phyloP scores from a whole-genome alignment of 2,888 invertebrate species.

The Pterobdella sp. region DNA sequence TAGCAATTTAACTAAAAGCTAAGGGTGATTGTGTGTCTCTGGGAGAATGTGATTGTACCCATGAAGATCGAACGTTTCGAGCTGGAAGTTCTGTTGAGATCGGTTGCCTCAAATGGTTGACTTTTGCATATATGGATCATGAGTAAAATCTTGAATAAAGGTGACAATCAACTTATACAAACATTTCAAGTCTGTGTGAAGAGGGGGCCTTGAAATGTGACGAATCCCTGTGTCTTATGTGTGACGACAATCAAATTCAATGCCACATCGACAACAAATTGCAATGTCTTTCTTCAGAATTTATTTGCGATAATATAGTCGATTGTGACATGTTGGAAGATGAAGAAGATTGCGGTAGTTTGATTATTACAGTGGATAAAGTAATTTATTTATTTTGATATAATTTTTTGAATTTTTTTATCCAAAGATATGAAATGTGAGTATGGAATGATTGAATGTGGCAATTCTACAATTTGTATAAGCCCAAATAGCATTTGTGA shows the following conservation, averaged over 20 bases:
- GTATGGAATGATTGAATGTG: neutral
- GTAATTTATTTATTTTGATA: no score
- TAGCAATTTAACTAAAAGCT: neutral
- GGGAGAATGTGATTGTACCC: conserved; percentile 12
- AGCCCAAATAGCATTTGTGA: neutral
- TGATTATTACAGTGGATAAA: neutral
- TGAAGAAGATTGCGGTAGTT: conserved; percentile 23
- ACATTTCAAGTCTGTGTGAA: neutral
- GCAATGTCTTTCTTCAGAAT: neutral
- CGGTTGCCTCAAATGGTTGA: conserved; percentile 18
- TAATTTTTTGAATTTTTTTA: no score
- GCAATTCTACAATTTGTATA: neutral
- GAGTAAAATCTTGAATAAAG: neutral
- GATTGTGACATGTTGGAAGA: conserved; percentile 23
- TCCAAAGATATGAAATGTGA: neutral
- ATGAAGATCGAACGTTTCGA: neutral
- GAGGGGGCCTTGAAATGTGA: neutral
- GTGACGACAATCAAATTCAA: conserved; percentile 7
- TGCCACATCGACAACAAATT: neutral
- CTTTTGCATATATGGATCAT: neutral
- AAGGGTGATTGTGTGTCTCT: conserved; percentile 1
- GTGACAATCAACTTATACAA: neutral
- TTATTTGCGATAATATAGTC: conserved; percentile 21
- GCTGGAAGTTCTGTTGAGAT: neutral
- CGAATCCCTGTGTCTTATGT: neutral